Evolutionary conservation across 2,113 vertebrate genomes (phyloP).

Genomic region (Turnix velox): DNA sequence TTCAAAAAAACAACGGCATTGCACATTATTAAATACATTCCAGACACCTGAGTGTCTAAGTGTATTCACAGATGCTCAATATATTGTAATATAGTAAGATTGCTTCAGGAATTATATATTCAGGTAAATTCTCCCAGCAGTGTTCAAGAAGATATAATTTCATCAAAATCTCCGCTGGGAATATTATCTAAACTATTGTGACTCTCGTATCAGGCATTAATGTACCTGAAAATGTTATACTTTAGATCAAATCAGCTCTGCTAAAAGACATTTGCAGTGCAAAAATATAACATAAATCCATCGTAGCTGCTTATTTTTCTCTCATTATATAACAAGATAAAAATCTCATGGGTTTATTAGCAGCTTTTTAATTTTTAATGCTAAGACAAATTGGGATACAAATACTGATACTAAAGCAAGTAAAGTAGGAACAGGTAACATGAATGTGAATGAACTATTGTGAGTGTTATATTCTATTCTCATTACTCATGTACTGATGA

Average conservation of each 20-base stretch:
- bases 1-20: background rate
- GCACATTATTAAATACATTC: background rate
- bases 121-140: background rate
- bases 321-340: background rate
- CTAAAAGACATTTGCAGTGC: background rate
- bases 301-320: background rate
- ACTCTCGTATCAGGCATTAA: conserved; percentile 31
- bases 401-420: background rate
- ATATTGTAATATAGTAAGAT: background rate
- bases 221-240: background rate
- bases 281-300: background rate
- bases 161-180: background rate
- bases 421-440: background rate
- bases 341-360: background rate
- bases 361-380: background rate
- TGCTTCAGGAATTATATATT: background rate
- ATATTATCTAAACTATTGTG: background rate
- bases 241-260: background rate
- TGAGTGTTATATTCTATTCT: background rate
- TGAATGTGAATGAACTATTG: background rate
- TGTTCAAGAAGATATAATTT: background rate
- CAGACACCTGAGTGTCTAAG: background rate
- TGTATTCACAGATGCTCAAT: background rate
- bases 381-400: background rate
- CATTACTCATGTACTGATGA: background rate